phyloP scores from a whole-genome alignment of 2,888 invertebrate species.

The Melipona bicolor region DNA sequence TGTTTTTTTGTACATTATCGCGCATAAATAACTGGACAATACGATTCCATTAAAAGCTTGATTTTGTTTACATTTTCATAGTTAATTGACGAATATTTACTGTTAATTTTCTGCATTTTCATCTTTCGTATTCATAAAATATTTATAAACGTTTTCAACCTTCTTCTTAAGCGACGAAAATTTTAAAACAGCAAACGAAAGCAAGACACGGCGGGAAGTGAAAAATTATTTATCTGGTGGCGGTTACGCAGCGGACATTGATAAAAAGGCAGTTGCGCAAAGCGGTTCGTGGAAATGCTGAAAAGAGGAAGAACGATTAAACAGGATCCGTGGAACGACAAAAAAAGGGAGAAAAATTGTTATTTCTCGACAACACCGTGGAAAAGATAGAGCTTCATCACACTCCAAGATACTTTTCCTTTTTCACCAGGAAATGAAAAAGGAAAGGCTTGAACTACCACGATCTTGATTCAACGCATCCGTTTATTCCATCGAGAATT shows the following conservation, averaged over 20 bases:
- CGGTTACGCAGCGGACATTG: slow-evolving; percentile 54
- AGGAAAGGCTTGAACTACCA: neutral
- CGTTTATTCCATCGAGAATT: neutral
- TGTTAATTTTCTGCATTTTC: too few relatives aligned
- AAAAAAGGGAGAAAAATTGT: slow-evolving; percentile 38
- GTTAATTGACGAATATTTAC: too few relatives aligned
- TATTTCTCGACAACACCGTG: slow-evolving; percentile 35
- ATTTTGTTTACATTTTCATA: too few relatives aligned
- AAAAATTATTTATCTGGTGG: slow-evolving; percentile 64
- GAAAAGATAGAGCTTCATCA: slow-evolving; percentile 48
- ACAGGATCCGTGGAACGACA: slow-evolving; percentile 36
- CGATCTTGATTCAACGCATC: neutral
- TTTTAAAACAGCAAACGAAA: too few relatives aligned
- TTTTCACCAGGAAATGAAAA: neutral
- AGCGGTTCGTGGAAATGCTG: slow-evolving; percentile 38
- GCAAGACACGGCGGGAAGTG: neutral
- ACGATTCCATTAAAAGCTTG: too few relatives aligned
- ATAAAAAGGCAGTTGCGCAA: slow-evolving; percentile 59
- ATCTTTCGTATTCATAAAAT: too few relatives aligned
- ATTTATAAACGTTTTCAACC: too few relatives aligned
- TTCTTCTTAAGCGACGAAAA: too few relatives aligned
- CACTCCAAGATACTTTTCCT: neutral
- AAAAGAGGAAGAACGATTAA: slow-evolving; percentile 53
- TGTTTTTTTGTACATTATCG: too few relatives aligned
- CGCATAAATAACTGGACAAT: too few relatives aligned